These are phyloP conservation scores for Alviniconcha strummeri DNA, from an alignment of 2,888 invertebrate genomes.

Conservation along the genomic window DNA sequence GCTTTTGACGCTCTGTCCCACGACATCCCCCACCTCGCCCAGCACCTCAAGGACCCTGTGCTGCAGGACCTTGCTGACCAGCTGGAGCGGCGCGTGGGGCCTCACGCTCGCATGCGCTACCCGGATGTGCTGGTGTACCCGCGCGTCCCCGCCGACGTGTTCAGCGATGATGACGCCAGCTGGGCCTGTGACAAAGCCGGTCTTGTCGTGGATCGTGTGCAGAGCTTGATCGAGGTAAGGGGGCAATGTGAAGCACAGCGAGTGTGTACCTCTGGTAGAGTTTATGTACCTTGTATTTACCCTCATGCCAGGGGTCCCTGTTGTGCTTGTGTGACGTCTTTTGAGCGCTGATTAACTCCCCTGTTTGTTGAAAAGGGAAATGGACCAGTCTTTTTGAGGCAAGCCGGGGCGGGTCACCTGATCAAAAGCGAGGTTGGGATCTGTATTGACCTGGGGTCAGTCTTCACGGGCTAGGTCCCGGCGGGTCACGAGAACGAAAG, in stretches of 20 bases:
- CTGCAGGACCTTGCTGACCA: slow-evolving; percentile 20
- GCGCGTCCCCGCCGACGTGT: slow-evolving; percentile 38
- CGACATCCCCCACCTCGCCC: slow-evolving; percentile 16
- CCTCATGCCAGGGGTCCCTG: no score
- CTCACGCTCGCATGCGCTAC: slow-evolving; percentile 38
- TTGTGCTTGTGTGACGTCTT: no score
- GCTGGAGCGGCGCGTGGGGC: slow-evolving; percentile 22
- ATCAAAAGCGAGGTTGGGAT: no score
- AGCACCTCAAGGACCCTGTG: neutral
- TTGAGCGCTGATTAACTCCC: no score
- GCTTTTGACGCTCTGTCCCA: slow-evolving; percentile 22
- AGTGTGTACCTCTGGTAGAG: neutral
- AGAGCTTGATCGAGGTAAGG: slow-evolving; percentile 3
- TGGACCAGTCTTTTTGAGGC: no score
- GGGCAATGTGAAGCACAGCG: neutral
- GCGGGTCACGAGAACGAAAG: no score
- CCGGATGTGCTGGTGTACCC: slow-evolving; percentile 37
- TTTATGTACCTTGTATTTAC: neutral
- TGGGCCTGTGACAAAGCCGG: slow-evolving; percentile 25
- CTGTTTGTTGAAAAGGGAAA: no score
- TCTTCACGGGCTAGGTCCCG: no score
- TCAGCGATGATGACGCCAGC: slow-evolving; percentile 23
- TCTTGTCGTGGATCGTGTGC: slow-evolving; percentile 3
- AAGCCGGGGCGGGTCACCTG: no score
- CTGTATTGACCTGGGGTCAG: no score